These are phyloP conservation scores for Alectura lathami DNA, from an alignment of 2,113 vertebrate genomes.

Conservation along the genomic window DNA sequence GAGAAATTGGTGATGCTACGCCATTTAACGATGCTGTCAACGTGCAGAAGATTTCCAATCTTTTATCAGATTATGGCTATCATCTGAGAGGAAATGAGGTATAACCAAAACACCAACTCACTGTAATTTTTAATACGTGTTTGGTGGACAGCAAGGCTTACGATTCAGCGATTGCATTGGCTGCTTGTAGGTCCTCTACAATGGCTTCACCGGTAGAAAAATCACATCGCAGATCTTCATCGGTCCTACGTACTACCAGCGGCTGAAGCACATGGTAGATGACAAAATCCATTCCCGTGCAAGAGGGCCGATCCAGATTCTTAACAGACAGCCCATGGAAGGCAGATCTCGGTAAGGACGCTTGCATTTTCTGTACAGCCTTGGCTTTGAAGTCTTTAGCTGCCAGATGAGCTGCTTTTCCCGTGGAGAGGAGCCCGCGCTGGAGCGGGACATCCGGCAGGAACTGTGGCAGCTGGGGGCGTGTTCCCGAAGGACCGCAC, in stretches of 20 bases:
- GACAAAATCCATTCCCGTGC: constrained; percentile 99
- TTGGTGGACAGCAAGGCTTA: neutral
- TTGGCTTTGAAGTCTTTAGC: neutral
- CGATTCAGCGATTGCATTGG: neutral
- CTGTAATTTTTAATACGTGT: neutral
- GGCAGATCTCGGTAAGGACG: constrained; percentile 91
- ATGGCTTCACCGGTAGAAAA: constrained; percentile 97
- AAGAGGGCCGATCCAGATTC: constrained; percentile 96
- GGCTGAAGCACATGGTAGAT: constrained; percentile 98
- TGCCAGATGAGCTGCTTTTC: neutral
- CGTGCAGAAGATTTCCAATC: constrained; percentile 97
- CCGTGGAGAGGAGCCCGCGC: rapidly evolving
- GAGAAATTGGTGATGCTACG: constrained; percentile 97
- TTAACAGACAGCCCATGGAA: constrained; percentile 98
- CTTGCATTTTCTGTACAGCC: neutral
- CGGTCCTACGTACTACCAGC: constrained; percentile 96
- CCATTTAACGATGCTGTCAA: constrained; percentile 98
- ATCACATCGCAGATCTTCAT: constrained; percentile 98
- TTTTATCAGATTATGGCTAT: constrained; percentile 95
- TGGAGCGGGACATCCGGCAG: neutral
- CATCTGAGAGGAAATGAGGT: constrained; percentile 99
- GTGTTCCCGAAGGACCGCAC: neutral
- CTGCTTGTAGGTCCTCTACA: constrained; percentile 90
- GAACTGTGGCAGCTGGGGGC: neutral
- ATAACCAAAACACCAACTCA: neutral